These are phyloP conservation scores for Cirrhinus molitorella DNA, from an alignment of 2,797 vertebrate species.

Conservation along the genomic window DNA sequence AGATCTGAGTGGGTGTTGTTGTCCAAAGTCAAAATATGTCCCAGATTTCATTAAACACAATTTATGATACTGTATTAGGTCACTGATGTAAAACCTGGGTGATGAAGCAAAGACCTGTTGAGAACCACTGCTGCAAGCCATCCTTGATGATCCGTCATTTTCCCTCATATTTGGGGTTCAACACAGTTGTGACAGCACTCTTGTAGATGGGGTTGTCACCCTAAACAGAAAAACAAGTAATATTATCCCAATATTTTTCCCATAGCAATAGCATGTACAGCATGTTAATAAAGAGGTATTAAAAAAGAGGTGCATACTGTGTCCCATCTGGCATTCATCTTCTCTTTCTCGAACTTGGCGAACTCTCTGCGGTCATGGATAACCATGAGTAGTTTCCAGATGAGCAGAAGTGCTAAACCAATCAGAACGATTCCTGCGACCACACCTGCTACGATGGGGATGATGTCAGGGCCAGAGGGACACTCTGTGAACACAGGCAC, in stretches of 20 bases:
- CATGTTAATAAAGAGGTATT: conserved; percentile 42
- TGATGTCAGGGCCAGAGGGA: conserved; percentile 92
- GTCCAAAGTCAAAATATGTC: not conserved
- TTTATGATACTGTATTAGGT: not conserved
- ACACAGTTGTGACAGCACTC: conserved; percentile 96
- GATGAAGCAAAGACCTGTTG: not conserved
- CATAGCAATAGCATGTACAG: not conserved
- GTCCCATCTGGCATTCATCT: conserved; percentile 99
- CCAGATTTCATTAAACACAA: not conserved
- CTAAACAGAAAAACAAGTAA: conserved; percentile 70
- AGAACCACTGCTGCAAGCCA: not conserved
- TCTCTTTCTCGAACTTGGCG: conserved; percentile 98
- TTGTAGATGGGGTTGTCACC: conserved; percentile 99
- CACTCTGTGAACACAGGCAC: conserved; percentile 81
- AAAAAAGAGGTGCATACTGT: conserved; percentile 81
- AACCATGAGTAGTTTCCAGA: conserved; percentile 99
- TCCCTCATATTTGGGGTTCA: conserved; percentile 98
- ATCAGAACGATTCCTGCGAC: conserved; percentile 98
- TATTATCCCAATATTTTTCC: not conserved
- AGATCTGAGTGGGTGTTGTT: not conserved
- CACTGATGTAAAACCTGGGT: not conserved
- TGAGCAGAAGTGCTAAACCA: conserved; percentile 92
- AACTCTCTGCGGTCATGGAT: conserved; percentile 98
- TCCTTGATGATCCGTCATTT: conserved; percentile 81
- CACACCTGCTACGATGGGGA: conserved; percentile 95